Evolutionary conservation across 2,888 invertebrate species (phyloP).

Genomic region (Scaeva pyrastri): DNA sequence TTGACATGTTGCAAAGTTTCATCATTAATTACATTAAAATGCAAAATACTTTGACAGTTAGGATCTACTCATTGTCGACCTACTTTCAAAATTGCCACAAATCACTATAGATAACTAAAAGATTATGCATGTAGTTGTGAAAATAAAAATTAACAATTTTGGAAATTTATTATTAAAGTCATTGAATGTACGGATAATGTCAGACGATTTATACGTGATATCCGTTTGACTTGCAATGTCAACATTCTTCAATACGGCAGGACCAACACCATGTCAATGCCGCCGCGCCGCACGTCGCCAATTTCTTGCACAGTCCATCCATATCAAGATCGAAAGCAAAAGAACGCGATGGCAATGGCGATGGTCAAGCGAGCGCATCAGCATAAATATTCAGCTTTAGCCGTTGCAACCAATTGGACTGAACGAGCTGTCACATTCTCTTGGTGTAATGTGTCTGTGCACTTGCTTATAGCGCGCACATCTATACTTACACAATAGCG

Average conservation of each 20-base stretch:
- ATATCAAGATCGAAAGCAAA: constrained; percentile 64
- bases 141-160: constrained; percentile 18
- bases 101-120: too few relatives aligned
- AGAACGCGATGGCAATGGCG: constrained; percentile 40
- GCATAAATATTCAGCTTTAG: constrained; percentile 45
- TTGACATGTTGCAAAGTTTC: constrained; percentile 57
- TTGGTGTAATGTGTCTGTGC: constrained; percentile 39
- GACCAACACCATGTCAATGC: constrained; percentile 48
- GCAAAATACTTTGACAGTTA: constrained; percentile 41
- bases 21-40: constrained; percentile 45
- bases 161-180: constrained; percentile 8
- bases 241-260: constrained; percentile 60
- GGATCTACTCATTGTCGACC: constrained; percentile 28
- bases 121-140: background rate
- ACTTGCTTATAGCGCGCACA: constrained; percentile 13
- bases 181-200: constrained; percentile 5
- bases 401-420: constrained; percentile 39
- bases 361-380: constrained; percentile 51
- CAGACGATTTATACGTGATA: constrained; percentile 49
- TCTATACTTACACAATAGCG: constrained; percentile 16
- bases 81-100: constrained; percentile 23
- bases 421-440: constrained; percentile 53
- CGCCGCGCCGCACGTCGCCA: too few relatives aligned
- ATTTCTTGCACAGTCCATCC: constrained; percentile 34
- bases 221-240: constrained; percentile 68